Percentiles rank a stretch among this genome's conserved stretches.
Conservation (phyloP, 2,888 invertebrate genomes). For the Teinopalpus imperialis region DNA sequence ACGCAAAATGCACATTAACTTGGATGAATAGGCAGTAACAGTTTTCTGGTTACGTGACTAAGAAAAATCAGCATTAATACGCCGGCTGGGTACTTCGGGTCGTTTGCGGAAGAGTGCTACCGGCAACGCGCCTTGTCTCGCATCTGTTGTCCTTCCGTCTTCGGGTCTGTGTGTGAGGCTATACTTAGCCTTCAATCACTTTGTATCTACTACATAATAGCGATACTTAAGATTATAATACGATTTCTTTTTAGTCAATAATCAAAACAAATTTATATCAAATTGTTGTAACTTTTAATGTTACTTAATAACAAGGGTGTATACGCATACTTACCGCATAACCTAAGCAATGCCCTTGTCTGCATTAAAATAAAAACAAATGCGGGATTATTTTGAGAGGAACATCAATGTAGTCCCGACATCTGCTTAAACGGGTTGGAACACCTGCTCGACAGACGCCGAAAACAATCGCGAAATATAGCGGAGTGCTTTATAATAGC, state of each 20-base stretch:
- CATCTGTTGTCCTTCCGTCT: neutral
- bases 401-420: constrained; percentile 41
- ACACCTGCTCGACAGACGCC: constrained; percentile 54
- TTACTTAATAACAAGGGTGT: no score
- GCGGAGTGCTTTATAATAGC: constrained; percentile 42
- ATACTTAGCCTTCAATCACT: no score
- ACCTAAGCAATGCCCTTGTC: neutral
- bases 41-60: constrained; percentile 61
- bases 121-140: constrained; percentile 23
- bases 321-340: no score
- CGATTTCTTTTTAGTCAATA: no score
- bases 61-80: constrained; percentile 54
- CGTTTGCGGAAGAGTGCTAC: constrained; percentile 36
- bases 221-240: no score
- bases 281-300: no score
- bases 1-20: neutral
- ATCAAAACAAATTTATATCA: no score
- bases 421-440: constrained; percentile 59
- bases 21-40: constrained; percentile 39
- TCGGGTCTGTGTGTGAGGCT: no score
- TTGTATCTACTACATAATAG: no score
- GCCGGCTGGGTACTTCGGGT: constrained; percentile 29
- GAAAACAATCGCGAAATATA: constrained; percentile 66
- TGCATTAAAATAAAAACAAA: constrained; percentile 11
- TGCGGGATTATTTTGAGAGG: constrained; percentile 24